A percentile compares a stretch with the other conserved stretches of the same genome.
These are phyloP conservation scores for Calephelis nemesis DNA, from an alignment of 1,140 invertebrate species.

Conservation along the genomic window DNA sequence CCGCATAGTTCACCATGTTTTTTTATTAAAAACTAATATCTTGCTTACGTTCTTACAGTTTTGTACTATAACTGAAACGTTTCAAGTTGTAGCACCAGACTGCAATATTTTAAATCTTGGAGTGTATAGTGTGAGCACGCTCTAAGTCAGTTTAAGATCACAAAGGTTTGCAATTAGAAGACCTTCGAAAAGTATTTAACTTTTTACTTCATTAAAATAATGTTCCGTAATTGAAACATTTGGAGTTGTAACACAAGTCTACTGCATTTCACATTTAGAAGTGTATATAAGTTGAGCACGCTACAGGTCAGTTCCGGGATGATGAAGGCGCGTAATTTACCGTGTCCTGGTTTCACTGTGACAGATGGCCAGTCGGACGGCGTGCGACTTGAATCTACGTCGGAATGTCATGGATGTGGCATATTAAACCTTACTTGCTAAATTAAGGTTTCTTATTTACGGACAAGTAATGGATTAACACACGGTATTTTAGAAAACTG, in stretches of 20 bases:
- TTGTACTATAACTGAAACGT: too few species aligned
- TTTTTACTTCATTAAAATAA: too few species aligned
- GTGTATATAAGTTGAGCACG: background rate
- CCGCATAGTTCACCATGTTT: too few species aligned
- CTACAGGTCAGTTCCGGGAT: constrained; percentile 42
- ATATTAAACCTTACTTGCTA: background rate
- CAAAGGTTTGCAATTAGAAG: too few species aligned
- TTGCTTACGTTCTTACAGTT: too few species aligned
- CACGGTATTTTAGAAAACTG: background rate
- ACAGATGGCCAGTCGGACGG: constrained; percentile 43
- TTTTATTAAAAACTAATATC: too few species aligned
- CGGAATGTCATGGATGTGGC: constrained; percentile 22
- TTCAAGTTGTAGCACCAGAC: too few species aligned
- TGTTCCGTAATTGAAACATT: too few species aligned
- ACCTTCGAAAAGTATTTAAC: too few species aligned
- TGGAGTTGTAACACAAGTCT: background rate
- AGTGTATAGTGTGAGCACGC: too few species aligned
- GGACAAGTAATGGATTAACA: constrained; percentile 1
- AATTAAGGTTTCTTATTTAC: constrained; percentile 1
- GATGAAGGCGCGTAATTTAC: constrained; percentile 61
- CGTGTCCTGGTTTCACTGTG: constrained; percentile 45
- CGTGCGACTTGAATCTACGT: constrained; percentile 18
- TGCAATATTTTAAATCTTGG: too few species aligned
- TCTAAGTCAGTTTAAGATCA: too few species aligned
- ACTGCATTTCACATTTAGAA: constrained; percentile 1